Evolutionary conservation across 2,888 invertebrate genomes (phyloP).

Genomic region (Plebejus anna): DNA sequence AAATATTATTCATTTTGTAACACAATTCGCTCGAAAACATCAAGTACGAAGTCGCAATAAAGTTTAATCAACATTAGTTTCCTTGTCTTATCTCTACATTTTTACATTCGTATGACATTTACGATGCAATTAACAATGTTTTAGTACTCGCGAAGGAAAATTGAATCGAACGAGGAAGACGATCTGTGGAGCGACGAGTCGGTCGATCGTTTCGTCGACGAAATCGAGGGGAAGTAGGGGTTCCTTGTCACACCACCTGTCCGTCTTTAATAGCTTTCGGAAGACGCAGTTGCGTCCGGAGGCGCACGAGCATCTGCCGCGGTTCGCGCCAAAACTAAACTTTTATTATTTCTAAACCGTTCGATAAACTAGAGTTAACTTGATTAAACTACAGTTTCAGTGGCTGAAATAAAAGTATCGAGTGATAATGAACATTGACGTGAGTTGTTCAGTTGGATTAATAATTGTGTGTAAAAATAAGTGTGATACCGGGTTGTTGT

Average conservation of each 20-base stretch:
- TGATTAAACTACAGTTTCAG: neutral
- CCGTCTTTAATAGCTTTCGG: conserved; percentile 69
- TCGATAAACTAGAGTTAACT: neutral
- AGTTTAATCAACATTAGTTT: neutral
- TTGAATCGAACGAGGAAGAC: conserved; percentile 11
- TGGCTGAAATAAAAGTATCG: too few relatives aligned
- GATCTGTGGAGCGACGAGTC: conserved; percentile 42
- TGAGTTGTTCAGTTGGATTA: conserved; percentile 15
- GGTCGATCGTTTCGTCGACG: conserved; percentile 39
- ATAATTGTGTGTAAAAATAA: conserved; percentile 29
- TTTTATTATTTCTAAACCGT: neutral
- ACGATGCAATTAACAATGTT: neutral
- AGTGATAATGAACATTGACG: conserved; percentile 6
- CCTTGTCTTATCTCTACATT: conserved; percentile 1
- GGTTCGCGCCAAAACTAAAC: conserved; percentile 57
- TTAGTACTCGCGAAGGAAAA: neutral
- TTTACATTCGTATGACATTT: neutral
- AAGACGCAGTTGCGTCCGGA: conserved; percentile 62
- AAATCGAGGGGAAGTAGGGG: conserved; percentile 64
- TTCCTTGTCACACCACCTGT: conserved; percentile 75
- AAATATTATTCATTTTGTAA: neutral
- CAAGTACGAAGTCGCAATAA: neutral
- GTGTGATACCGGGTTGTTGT: conserved; percentile 35
- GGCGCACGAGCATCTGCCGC: conserved; percentile 67
- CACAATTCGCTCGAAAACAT: neutral